A percentile compares a stretch with the other conserved stretches of the same genome.
These are phyloP conservation scores for Troides oblongomaculatus DNA, from an alignment of 2,888 invertebrate genomes.

Conservation along the genomic window DNA sequence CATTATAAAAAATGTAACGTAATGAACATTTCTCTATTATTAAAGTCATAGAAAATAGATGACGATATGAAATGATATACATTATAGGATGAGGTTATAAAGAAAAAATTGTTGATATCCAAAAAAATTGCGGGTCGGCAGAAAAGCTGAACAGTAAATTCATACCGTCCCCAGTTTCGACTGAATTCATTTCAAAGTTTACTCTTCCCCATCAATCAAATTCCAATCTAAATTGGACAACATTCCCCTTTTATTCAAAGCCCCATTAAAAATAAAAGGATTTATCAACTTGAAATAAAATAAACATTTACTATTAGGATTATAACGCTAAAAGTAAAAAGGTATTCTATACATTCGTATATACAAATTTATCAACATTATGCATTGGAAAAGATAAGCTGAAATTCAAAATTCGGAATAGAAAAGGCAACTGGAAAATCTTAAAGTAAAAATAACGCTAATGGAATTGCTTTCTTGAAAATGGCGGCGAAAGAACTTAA, in stretches of 20 bases:
- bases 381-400: not conserved
- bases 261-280: conserved; percentile 41
- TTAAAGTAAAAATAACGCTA: conserved; percentile 15
- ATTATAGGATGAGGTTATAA: no score
- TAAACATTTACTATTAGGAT: conserved; percentile 8
- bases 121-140: not conserved
- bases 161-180: conserved; percentile 34
- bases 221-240: conserved; percentile 69
- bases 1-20: no score
- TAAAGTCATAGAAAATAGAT: no score
- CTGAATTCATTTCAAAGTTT: conserved; percentile 65
- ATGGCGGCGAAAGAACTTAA: not conserved
- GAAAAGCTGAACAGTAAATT: conserved; percentile 28
- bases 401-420: not conserved
- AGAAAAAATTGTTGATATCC: not conserved
- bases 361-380: not conserved
- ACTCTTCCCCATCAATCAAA: conserved; percentile 68
- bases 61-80: no score
- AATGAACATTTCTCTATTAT: no score
- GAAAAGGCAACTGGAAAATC: conserved; percentile 4
- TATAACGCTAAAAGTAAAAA: not conserved
- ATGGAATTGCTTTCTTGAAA: conserved; percentile 16
- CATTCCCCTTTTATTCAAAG: conserved; percentile 38
- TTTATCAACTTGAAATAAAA: conserved; percentile 21
- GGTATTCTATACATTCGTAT: not conserved